Conservation (phyloP, 2,888 invertebrate species). For the Eremobia ochroleuca region DNA sequence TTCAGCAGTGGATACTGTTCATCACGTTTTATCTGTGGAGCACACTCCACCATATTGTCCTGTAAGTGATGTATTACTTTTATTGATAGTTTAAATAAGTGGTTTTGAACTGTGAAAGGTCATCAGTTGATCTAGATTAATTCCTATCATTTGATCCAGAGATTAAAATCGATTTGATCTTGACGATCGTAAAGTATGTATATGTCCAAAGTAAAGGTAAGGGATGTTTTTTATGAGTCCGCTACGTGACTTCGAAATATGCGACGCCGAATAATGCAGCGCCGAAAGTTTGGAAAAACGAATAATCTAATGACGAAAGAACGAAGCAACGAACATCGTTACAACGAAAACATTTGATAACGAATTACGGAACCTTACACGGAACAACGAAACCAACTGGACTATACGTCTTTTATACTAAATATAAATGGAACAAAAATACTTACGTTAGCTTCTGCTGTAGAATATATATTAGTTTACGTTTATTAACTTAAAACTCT, state of each 20-base stretch:
- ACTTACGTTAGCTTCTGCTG: slow-evolving; percentile 45
- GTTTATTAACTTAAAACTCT: slow-evolving; percentile 46
- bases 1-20: slow-evolving; percentile 85
- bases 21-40: slow-evolving; percentile 75
- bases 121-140: neutral
- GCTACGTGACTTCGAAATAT: no score
- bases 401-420: no score
- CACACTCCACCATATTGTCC: slow-evolving; percentile 73
- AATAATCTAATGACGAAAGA: no score
- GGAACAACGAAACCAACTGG: no score
- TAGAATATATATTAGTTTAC: neutral
- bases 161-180: neutral
- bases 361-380: no score
- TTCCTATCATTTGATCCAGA: neutral
- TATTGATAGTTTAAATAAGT: slow-evolving; percentile 2
- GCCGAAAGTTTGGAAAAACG: no score
- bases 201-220: neutral
- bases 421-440: neutral
- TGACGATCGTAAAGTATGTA: neutral
- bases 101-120: neutral
- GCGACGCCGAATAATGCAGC: no score
- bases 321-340: no score
- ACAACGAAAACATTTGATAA: no score
- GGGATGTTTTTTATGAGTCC: neutral
- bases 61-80: slow-evolving; percentile 31